A percentile compares a stretch with the other conserved stretches of the same genome.
phyloP scores from a whole-genome alignment of 2,113 vertebrate species.

The Forbesichthys papilliferus region DNA sequence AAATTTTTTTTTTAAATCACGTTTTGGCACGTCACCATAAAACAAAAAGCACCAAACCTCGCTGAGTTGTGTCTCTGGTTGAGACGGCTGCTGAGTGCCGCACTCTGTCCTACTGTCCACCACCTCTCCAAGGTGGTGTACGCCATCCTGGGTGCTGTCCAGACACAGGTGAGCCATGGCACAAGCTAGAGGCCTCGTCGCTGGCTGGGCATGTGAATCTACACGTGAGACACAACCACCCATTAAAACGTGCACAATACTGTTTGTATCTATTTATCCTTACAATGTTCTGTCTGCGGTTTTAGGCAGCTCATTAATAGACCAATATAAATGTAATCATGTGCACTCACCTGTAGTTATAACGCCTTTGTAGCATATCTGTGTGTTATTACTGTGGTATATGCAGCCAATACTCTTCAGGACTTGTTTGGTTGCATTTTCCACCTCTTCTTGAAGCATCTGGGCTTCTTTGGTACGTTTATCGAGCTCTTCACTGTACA shows the following conservation, averaged over 20 bases:
- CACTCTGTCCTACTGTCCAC: conserved; percentile 65
- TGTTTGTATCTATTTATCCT: too few species aligned
- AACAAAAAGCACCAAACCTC: conserved; percentile 60
- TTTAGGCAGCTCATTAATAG: too few species aligned
- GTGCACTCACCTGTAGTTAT: conserved; percentile 23
- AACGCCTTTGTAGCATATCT: conserved; percentile 15
- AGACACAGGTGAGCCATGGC: conserved; percentile 35
- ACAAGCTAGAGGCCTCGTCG: neutral
- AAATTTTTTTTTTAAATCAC: neutral
- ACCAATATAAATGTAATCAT: neutral
- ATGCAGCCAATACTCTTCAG: conserved; percentile 53
- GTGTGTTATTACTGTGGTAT: neutral
- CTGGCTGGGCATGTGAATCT: neutral
- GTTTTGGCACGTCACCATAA: too few species aligned
- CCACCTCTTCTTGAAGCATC: conserved; percentile 65
- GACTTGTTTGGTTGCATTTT: conserved; percentile 59
- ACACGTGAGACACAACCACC: neutral
- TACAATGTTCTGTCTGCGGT: too few species aligned
- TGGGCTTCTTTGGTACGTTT: conserved; percentile 63
- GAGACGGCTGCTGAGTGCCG: conserved; percentile 63
- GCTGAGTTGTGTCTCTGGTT: conserved; percentile 66
- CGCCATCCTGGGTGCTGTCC: conserved; percentile 20
- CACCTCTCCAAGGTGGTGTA: conserved; percentile 41
- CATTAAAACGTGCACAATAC: too few species aligned
- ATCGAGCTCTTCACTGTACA: conserved; percentile 60